Conservation (phyloP, 2,113 vertebrate species). For the Otis tarda region DNA sequence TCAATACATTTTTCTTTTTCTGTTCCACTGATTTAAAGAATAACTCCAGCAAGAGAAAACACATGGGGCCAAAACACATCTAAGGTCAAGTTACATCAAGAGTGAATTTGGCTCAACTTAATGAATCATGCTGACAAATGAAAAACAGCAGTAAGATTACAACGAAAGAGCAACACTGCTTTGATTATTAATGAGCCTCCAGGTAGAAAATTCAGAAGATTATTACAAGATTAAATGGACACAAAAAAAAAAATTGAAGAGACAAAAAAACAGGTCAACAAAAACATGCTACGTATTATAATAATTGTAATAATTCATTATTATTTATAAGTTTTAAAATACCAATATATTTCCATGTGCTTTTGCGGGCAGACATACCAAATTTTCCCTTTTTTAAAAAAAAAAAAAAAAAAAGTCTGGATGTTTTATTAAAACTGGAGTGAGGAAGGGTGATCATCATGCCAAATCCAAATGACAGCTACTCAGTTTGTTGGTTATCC, state of each 20-base stretch:
- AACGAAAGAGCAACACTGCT: neutral
- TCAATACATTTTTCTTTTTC: conserved; percentile 38
- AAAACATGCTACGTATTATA: neutral
- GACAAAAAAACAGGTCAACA: neutral
- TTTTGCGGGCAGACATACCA: neutral
- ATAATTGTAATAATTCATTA: neutral
- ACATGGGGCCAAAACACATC: conserved; percentile 39
- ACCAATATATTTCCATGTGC: neutral
- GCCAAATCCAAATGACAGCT: neutral
- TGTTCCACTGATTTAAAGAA: conserved; percentile 32
- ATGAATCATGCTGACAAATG: conserved; percentile 59
- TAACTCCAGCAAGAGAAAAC: conserved; percentile 56
- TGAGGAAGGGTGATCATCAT: neutral
- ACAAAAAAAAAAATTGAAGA: neutral
- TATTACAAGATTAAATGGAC: neutral
- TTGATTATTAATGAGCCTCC: conserved; percentile 4
- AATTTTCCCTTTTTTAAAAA: neutral
- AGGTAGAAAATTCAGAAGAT: conserved; percentile 2
- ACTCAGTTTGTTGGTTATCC: neutral
- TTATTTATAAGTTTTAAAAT: neutral
- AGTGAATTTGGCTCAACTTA: conserved; percentile 43
- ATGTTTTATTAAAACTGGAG: neutral
- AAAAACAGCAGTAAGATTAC: conserved; percentile 21
- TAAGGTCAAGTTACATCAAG: conserved; percentile 59
- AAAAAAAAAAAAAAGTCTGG: neutral